These are phyloP conservation scores for Poecilobothrus nobilitatus DNA, from an alignment of 2,888 invertebrate species.

Conservation along the genomic window DNA sequence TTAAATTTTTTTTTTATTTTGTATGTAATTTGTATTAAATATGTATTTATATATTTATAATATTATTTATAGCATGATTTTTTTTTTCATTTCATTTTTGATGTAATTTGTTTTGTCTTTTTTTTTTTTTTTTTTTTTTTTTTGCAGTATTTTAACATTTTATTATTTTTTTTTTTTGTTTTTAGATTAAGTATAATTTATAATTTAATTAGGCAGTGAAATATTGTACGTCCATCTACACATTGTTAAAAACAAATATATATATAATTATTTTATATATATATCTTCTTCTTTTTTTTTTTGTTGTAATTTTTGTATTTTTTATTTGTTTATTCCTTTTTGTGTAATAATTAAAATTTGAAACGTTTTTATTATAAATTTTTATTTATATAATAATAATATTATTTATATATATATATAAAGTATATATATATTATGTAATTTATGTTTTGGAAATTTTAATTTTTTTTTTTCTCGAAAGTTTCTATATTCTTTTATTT, in stretches of 20 bases:
- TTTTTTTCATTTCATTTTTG: neutral
- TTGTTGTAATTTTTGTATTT: neutral
- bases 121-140: neutral
- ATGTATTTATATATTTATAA: neutral
- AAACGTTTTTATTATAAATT: neutral
- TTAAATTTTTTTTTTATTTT: no score
- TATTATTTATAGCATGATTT: neutral
- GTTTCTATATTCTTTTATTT: no score
- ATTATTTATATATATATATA: no score
- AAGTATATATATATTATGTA: no score
- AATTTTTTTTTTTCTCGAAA: no score
- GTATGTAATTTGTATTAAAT: neutral
- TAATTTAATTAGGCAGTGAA: slow-evolving; percentile 4
- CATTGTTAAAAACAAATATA: neutral
- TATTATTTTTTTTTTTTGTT: neutral
- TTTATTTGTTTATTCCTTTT: neutral
- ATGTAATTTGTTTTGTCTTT: neutral
- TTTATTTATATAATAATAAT: no score
- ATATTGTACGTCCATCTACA: slow-evolving; percentile 6
- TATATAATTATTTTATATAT: neutral
- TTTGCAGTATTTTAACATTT: neutral
- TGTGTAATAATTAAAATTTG: neutral
- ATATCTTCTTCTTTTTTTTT: neutral
- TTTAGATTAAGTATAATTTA: slow-evolving; percentile 3
- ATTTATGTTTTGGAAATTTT: no score